Evolutionary conservation across 2,888 invertebrate genomes (phyloP).

Genomic region (Lithophane ornitopus): DNA sequence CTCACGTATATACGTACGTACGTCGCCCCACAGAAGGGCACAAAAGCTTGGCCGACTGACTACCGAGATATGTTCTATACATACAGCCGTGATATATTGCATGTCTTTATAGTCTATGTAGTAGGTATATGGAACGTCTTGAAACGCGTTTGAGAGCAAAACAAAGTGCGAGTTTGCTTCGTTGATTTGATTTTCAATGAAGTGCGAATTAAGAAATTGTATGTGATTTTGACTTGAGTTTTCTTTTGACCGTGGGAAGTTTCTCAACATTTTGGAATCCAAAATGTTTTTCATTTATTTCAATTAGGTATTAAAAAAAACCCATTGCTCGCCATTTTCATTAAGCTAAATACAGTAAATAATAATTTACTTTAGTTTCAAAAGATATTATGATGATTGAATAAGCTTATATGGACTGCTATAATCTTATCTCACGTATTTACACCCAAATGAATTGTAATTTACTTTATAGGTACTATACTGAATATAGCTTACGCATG

Average conservation of each 20-base stretch:
- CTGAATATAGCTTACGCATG: not conserved
- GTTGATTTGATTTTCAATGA: slow-evolving; percentile 14
- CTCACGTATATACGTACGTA: slow-evolving; percentile 57
- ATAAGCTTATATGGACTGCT: not conserved
- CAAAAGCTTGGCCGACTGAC: slow-evolving; percentile 88
- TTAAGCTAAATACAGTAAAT: not conserved
- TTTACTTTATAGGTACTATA: too few relatives aligned
- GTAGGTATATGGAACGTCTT: slow-evolving; percentile 55
- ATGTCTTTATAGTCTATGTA: slow-evolving; percentile 49
- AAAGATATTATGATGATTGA: not conserved
- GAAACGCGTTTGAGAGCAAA: slow-evolving; percentile 32
- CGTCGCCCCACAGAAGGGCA: slow-evolving; percentile 78
- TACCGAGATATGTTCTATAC: slow-evolving; percentile 80
- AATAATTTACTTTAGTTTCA: not conserved
- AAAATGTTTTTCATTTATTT: not conserved
- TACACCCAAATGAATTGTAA: not conserved
- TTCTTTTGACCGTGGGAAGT: not conserved
- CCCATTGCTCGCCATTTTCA: not conserved
- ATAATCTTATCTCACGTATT: not conserved
- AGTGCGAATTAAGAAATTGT: not conserved
- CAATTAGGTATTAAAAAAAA: not conserved
- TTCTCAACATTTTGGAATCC: not conserved
- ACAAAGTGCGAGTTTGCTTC: slow-evolving; percentile 19
- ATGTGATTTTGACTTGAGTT: not conserved
- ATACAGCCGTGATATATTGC: slow-evolving; percentile 67